A percentile compares a stretch with the other conserved stretches of the same genome.
phyloP scores from a whole-genome alignment of 2,113 vertebrate genomes.

The Gavia stellata region DNA sequence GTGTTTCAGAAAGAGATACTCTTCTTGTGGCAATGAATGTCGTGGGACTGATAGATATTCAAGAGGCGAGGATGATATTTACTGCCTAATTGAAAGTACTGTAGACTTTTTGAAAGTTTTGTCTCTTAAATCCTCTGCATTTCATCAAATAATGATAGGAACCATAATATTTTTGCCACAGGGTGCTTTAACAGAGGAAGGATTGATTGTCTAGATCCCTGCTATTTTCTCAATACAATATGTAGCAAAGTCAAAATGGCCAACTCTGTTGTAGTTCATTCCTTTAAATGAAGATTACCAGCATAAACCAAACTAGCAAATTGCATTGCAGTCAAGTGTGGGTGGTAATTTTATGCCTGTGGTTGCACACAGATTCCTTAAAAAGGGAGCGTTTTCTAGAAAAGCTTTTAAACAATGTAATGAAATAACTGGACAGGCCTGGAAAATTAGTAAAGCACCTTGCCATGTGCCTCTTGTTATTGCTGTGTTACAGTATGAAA shows the following conservation, averaged over 20 bases:
- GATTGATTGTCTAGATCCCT: neutral
- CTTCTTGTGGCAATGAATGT: neutral
- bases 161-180: neutral
- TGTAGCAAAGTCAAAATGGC: neutral
- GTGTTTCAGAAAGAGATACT: neutral
- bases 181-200: neutral
- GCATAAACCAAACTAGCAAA: neutral
- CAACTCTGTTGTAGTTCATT: neutral
- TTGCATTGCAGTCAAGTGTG: neutral
- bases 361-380: neutral
- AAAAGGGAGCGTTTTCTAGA: neutral
- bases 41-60: neutral
- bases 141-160: neutral
- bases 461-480: neutral
- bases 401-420: neutral
- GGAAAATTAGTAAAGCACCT: neutral
- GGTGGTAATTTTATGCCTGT: neutral
- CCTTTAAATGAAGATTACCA: neutral
- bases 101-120: neutral
- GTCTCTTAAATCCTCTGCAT: neutral
- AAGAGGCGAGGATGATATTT: neutral
- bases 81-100: neutral
- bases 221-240: neutral
- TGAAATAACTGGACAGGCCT: neutral
- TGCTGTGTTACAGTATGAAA: neutral